Percentiles rank a stretch among this genome's conserved stretches.
Evolutionary conservation across 2,797 vertebrate species (phyloP).

Genomic region (Oreochromis mossambicus): DNA sequence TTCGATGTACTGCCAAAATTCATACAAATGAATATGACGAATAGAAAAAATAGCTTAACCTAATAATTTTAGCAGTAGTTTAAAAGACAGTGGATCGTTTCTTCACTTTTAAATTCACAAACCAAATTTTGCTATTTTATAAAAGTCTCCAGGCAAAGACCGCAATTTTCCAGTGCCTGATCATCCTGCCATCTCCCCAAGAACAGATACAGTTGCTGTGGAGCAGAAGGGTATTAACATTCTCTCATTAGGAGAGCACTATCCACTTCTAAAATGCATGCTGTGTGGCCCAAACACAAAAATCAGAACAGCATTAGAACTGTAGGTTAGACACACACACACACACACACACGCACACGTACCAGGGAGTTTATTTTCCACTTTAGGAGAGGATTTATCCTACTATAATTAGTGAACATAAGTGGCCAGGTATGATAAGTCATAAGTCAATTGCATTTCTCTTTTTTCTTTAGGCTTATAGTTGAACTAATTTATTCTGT

Average conservation of each 20-base stretch:
- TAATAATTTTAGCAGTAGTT: not conserved
- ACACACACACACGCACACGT: not conserved
- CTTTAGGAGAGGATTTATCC: not conserved
- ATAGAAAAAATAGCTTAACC: not conserved
- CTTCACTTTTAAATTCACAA: not conserved
- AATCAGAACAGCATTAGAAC: not conserved
- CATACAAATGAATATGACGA: not conserved
- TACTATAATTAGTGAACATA: not conserved
- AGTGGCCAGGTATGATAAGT: not conserved
- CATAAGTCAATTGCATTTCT: not conserved
- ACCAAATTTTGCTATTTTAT: not conserved
- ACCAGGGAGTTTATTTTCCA: not conserved
- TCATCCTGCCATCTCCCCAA: not conserved
- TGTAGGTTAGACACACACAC: not conserved
- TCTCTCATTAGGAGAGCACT: not conserved
- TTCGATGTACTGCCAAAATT: not conserved
- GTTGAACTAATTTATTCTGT: not conserved
- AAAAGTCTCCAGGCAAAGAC: not conserved
- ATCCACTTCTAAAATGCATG: not conserved
- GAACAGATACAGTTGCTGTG: not conserved
- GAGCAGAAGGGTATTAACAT: not conserved
- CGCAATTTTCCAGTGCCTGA: not conserved
- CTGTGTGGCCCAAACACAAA: not conserved
- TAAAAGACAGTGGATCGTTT: not conserved
- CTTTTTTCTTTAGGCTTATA: not conserved